A percentile compares a stretch with the other conserved stretches of the same genome.
phyloP scores from a whole-genome alignment of 2,888 invertebrate genomes.

The Ectemnius lituratus region DNA sequence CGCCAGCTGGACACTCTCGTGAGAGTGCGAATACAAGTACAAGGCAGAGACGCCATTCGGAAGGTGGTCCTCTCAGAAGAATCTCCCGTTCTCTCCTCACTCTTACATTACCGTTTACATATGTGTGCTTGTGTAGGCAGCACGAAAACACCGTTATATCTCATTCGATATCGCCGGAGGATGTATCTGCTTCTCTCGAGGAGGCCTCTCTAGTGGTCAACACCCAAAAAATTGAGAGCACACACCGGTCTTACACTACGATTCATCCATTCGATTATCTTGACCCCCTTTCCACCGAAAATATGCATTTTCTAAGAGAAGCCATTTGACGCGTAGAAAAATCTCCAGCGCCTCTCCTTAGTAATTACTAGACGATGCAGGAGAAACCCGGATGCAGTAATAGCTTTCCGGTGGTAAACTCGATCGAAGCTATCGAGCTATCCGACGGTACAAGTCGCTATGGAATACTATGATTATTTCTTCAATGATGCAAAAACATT shows the following conservation, averaged over 20 bases:
- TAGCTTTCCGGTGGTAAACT: no score
- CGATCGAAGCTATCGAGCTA: no score
- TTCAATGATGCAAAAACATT: no score
- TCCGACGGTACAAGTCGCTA: no score
- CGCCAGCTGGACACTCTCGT: background rate
- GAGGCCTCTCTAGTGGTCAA: background rate
- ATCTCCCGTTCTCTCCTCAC: background rate
- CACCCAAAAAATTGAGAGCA: background rate
- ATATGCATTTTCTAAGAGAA: background rate
- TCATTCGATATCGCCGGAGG: constrained; percentile 13
- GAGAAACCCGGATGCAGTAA: no score
- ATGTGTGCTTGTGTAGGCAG: constrained; percentile 5
- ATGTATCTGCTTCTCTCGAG: background rate
- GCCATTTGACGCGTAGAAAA: no score
- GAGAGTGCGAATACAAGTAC: background rate
- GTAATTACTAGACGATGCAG: constrained; percentile 5
- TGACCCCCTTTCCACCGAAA: background rate
- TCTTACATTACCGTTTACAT: background rate
- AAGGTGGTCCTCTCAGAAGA: background rate
- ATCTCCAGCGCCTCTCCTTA: background rate
- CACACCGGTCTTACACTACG: background rate
- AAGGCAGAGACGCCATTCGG: background rate
- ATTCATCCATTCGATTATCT: background rate
- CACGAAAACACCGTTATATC: constrained; percentile 43
- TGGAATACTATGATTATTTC: no score